Evolutionary conservation across 2,113 vertebrate species (phyloP).

Genomic region (Coptodon bakossiorum): DNA sequence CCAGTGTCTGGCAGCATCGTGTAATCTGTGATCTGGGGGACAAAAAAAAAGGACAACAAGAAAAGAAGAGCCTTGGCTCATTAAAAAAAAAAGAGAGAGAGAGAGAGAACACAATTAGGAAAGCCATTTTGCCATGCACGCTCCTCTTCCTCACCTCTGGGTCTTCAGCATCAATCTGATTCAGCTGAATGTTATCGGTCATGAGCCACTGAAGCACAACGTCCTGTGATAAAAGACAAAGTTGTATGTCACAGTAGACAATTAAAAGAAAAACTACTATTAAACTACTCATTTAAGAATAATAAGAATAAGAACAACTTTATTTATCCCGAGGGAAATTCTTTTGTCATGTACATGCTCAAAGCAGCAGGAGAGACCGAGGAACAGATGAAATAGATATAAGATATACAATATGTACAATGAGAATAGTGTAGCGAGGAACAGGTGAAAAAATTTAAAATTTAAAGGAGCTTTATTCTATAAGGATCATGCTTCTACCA

Average conservation of each 20-base stretch:
- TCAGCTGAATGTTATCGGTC: conserved; percentile 83
- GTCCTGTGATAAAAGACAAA: conserved; percentile 71
- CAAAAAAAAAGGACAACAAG: neutral
- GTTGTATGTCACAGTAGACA: neutral
- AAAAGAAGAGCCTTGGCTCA: neutral
- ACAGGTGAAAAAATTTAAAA: too few species aligned
- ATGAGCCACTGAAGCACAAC: conserved; percentile 96
- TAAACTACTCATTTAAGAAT: too few species aligned
- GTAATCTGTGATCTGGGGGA: conserved; percentile 89
- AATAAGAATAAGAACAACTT: too few species aligned
- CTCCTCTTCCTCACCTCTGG: conserved; percentile 79
- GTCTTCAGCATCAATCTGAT: conserved; percentile 92
- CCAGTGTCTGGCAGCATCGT: conserved; percentile 87
- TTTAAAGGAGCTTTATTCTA: neutral
- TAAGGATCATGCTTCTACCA: fast-evolving
- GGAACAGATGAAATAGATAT: too few species aligned
- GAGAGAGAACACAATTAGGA: neutral
- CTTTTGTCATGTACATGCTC: too few species aligned
- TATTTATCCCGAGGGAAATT: too few species aligned
- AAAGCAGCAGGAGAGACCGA: too few species aligned
- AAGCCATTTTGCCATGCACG: neutral
- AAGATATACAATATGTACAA: too few species aligned
- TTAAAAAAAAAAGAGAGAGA: fast-evolving
- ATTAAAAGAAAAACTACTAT: neutral
- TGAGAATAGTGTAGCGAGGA: too few species aligned